Evolutionary conservation across 2,113 vertebrate genomes (phyloP).

Genomic region (Platichthys stellatus): DNA sequence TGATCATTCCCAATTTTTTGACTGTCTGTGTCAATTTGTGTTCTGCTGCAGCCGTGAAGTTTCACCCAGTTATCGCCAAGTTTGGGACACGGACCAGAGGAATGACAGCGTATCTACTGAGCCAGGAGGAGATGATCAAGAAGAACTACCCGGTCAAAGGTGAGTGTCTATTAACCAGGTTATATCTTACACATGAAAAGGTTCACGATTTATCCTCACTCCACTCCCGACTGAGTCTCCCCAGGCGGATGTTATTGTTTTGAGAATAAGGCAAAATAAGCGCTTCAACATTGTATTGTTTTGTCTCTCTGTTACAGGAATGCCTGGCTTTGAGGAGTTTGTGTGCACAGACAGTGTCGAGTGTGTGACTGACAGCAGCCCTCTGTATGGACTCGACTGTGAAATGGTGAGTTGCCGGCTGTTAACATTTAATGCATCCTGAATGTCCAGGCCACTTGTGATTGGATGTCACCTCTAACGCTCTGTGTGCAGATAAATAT

Average conservation of each 20-base stretch:
- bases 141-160: conserved; percentile 74
- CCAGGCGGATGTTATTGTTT: too few species aligned
- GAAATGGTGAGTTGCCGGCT: conserved; percentile 88
- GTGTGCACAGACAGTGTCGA: conserved; percentile 75
- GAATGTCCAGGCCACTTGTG: too few species aligned
- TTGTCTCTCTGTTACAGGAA: conserved; percentile 70
- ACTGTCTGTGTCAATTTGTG: background rate
- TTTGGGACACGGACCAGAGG: conserved; percentile 68
- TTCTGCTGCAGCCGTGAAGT: conserved; percentile 45
- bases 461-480: too few species aligned
- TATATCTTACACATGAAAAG: too few species aligned
- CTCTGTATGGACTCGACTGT: conserved; percentile 92
- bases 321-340: conserved; percentile 79
- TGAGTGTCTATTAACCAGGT: conserved; percentile 20
- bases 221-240: too few species aligned
- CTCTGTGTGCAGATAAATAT: too few species aligned
- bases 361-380: conserved; percentile 85
- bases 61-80: conserved; percentile 73
- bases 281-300: too few species aligned
- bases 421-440: background rate
- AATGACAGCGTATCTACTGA: conserved; percentile 72
- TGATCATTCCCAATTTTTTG: background rate
- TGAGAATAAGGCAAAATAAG: too few species aligned
- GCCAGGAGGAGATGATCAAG: conserved; percentile 70
- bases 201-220: too few species aligned